A percentile compares a stretch with the other conserved stretches of the same genome.
phyloP scores from a whole-genome alignment of 2,797 vertebrate genomes.

The Pogonophryne albipinna region DNA sequence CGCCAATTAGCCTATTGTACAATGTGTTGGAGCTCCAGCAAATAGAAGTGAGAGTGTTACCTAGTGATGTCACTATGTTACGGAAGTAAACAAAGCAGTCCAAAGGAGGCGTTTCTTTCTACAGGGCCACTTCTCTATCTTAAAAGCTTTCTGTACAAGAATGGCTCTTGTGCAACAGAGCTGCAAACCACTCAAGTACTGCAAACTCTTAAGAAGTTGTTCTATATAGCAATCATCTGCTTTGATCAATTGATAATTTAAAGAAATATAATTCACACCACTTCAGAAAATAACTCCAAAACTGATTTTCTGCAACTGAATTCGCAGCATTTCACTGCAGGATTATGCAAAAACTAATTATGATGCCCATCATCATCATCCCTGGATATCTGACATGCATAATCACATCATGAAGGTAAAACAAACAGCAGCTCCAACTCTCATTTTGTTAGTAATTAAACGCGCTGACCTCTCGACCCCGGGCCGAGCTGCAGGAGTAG shows the following conservation, averaged over 20 bases:
- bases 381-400: neutral
- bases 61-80: too few species aligned
- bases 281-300: neutral
- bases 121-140: neutral
- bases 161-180: neutral
- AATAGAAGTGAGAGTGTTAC: too few species aligned
- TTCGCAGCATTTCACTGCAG: conserved; percentile 3
- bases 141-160: neutral
- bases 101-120: too few species aligned
- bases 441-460: conserved; percentile 55
- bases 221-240: neutral
- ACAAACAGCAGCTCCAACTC: conserved; percentile 29
- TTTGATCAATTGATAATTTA: neutral
- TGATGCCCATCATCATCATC: too few species aligned
- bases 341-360: conserved; percentile 13
- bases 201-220: neutral
- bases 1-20: too few species aligned
- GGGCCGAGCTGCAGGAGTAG: conserved; percentile 62
- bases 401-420: neutral
- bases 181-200: neutral
- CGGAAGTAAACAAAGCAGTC: too few species aligned
- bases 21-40: too few species aligned
- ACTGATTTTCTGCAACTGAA: neutral
- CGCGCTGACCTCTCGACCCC: conserved; percentile 62
- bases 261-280: neutral